These are phyloP conservation scores for Stramonita haemastoma DNA, from an alignment of 2,888 invertebrate species.

Conservation along the genomic window DNA sequence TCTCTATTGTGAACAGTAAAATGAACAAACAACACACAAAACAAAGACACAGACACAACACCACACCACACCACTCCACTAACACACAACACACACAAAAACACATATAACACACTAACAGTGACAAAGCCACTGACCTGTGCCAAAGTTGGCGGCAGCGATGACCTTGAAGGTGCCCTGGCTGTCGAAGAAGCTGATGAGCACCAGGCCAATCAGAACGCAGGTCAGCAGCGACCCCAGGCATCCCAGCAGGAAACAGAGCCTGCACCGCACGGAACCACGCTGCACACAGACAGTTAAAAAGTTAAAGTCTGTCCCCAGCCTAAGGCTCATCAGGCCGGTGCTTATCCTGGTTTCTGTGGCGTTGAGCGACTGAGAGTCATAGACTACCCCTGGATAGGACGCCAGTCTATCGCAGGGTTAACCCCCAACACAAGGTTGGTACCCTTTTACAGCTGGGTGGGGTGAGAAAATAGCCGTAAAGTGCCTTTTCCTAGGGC, in stretches of 20 bases:
- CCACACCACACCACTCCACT: background rate
- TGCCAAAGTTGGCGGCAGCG: conserved; percentile 48
- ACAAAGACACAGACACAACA: background rate
- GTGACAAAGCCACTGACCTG: conserved; percentile 47
- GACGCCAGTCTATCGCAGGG: no score
- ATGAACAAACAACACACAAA: no score
- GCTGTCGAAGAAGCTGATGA: conserved; percentile 50
- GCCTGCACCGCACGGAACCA: conserved; percentile 53
- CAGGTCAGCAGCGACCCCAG: conserved; percentile 47
- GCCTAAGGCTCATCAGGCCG: no score
- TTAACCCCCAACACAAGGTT: no score
- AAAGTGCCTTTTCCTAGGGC: no score
- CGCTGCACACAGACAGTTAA: conserved; percentile 37
- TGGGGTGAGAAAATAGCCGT: no score
- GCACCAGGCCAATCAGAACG: conserved; percentile 47
- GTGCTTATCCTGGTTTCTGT: no score
- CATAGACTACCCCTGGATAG: no score
- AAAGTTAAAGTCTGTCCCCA: no score
- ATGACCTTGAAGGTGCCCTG: conserved; percentile 48
- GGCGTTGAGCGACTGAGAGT: no score
- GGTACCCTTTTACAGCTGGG: no score
- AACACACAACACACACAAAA: background rate
- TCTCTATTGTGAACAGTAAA: no score
- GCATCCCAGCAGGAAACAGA: conserved; percentile 48
- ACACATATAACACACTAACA: background rate